These are phyloP conservation scores for Ditylenchus weischeri DNA, from an alignment of 2,888 invertebrate genomes.

Conservation along the genomic window DNA sequence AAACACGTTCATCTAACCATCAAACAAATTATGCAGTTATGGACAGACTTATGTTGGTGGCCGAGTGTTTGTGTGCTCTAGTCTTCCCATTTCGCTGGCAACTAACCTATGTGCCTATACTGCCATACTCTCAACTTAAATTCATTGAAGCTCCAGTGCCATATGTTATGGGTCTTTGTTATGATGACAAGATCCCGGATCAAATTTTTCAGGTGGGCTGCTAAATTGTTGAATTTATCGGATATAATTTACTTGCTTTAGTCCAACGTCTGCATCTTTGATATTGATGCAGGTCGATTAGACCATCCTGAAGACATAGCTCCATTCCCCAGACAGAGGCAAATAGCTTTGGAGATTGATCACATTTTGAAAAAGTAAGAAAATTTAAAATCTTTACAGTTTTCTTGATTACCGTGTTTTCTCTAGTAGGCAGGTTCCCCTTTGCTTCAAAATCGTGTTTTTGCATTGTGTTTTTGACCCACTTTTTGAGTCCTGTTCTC, in stretches of 20 bases:
- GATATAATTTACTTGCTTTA: conserved; percentile 61
- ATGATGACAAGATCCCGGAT: conserved; percentile 55
- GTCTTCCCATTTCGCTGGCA: conserved; percentile 95
- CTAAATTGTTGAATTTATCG: neutral
- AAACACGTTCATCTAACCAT: neutral
- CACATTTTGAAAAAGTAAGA: conserved; percentile 6
- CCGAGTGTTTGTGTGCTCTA: conserved; percentile 84
- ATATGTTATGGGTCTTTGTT: conserved; percentile 87
- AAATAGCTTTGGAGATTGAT: conserved; percentile 44
- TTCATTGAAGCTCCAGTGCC: conserved; percentile 98
- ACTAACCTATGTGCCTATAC: conserved; percentile 95
- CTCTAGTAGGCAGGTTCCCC: too few relatives aligned
- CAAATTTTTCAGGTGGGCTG: conserved; percentile 47
- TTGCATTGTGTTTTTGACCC: too few relatives aligned
- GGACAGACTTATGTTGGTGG: conserved; percentile 82
- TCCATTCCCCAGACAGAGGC: conserved; percentile 77
- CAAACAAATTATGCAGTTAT: neutral
- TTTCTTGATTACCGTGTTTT: too few relatives aligned
- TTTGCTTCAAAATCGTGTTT: too few relatives aligned
- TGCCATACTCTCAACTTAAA: conserved; percentile 77
- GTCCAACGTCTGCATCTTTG: conserved; percentile 88
- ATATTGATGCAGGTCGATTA: conserved; percentile 86
- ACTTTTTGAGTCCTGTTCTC: too few relatives aligned
- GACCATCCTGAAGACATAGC: conserved; percentile 93
- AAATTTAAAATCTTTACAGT: neutral